Conservation (phyloP, 2,888 invertebrate species). For the Drosophila mayaguana region DNA sequence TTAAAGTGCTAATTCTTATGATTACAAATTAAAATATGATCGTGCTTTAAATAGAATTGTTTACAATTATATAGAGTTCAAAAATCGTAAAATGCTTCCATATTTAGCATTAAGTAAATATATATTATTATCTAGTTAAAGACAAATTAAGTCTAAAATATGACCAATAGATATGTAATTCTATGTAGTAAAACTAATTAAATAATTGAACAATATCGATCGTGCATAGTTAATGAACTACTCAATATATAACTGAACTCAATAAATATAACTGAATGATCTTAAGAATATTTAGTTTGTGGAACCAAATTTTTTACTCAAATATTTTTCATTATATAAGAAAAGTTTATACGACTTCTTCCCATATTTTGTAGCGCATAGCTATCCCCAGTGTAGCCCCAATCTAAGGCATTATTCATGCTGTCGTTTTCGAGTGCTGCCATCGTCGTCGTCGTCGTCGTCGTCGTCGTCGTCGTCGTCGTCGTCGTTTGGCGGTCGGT, state of each 20-base stretch:
- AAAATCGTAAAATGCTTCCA: not conserved
- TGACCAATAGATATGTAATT: not conserved
- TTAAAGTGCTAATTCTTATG: not conserved
- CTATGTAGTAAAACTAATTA: not conserved
- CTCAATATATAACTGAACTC: not conserved
- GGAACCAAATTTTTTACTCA: not conserved
- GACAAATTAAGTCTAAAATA: not conserved
- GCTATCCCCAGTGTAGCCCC: conserved; percentile 55
- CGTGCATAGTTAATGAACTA: not conserved
- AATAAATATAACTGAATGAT: not conserved
- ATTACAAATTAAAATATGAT: not conserved
- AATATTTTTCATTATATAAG: conserved; percentile 11
- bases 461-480: conserved; percentile 38
- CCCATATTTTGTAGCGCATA: conserved; percentile 49
- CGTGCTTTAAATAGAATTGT: not conserved
- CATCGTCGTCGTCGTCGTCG: conserved; percentile 35
- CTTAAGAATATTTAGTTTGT: not conserved
- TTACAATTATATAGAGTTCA: not conserved
- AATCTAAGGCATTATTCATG: conserved; percentile 64
- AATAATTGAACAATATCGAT: not conserved
- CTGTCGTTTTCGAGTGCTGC: conserved; percentile 63
- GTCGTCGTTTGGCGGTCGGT: conserved; percentile 32
- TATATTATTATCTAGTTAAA: not conserved
- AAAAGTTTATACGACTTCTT: conserved; percentile 18
- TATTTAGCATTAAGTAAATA: not conserved